These are phyloP conservation scores for Chrysodeixis includens DNA, from an alignment of 2,888 invertebrate genomes.

Conservation along the genomic window DNA sequence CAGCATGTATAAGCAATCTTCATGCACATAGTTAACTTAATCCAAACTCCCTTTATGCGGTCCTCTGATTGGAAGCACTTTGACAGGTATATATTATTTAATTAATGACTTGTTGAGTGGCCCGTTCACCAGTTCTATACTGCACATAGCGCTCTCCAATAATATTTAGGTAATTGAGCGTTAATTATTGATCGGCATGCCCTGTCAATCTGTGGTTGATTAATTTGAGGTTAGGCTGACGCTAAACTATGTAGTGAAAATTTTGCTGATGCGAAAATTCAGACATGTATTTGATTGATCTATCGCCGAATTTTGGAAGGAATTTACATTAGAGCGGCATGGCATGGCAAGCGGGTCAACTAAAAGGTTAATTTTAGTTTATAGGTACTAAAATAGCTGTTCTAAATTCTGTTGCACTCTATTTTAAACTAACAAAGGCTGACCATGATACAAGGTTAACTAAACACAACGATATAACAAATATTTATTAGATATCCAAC, in stretches of 20 bases:
- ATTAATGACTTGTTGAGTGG: constrained; percentile 41
- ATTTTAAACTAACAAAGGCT: background rate
- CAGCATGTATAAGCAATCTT: too few species aligned
- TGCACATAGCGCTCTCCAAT: constrained; percentile 37
- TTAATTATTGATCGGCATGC: constrained; percentile 59
- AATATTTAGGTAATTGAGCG: constrained; percentile 62
- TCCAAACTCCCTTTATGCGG: constrained; percentile 2
- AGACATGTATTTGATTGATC: constrained; percentile 37
- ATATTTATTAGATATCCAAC: constrained; percentile 18
- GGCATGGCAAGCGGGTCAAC: constrained; percentile 7
- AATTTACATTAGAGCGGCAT: constrained; percentile 16
- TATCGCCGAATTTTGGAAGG: constrained; percentile 24
- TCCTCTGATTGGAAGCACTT: constrained; percentile 3
- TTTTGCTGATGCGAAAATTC: constrained; percentile 31
- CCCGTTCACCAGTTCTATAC: constrained; percentile 15
- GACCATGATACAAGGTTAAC: background rate
- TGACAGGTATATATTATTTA: constrained; percentile 17
- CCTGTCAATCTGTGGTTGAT: constrained; percentile 64
- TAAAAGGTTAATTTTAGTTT: background rate
- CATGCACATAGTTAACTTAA: background rate
- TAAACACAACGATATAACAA: background rate
- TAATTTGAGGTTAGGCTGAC: constrained; percentile 60
- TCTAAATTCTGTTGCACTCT: background rate
- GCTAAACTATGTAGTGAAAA: constrained; percentile 35
- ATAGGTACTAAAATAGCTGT: background rate